Base-by-base conservation (phyloP, 2,113 vertebrate species). In the Agelaius tricolor region DNA sequence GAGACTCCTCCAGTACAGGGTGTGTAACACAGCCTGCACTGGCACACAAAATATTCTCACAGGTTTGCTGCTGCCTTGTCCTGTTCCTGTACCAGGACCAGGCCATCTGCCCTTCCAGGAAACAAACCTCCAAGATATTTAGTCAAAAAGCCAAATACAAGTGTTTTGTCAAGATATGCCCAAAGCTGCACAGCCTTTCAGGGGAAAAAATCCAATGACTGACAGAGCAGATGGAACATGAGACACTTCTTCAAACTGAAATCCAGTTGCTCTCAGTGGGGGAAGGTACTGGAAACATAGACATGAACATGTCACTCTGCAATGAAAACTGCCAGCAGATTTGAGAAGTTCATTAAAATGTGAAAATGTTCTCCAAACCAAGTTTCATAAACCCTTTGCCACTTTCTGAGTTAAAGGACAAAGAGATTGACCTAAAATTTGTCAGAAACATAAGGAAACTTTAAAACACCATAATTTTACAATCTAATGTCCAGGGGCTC, bases 51-150 rank as follows among this genome's bases (percentile, higher is more conserved):
- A 76, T 17, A 43, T 11, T 12, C 27, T 73, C 69, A 44, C 8
- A 52, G 4, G 2, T 55, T 65, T 84, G 43, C 57, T 75, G 57
- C 14, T 54, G 49, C 30, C 33, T 86, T 4, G 0, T 75, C 43
- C 59, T 44, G 19, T 13, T 66, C 31, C n/a, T 31, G 9, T 51
- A 26, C 3, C 19, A 57, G 46, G 46, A 49, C 8, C 41, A 44
- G 80, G 37, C 30, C 24, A 49, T 8, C 0, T 0, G 15, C 57
- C 23, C 9, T 4, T 49, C 17, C 28, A 33, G 39, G 57, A 51
- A 35, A 90, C 23, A 78, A 90, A 35, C 11, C 51, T 47, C 43
- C 26, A 74, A 71, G 43, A 31, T n/a, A 23, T 22, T 59, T 51
- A 37, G 21, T 49, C n/a, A 94, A 43, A 87, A 87, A 24, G 13